A percentile compares a stretch with the other conserved stretches of the same genome.
phyloP scores from a whole-genome alignment of 2,888 invertebrate genomes.

The Ctena decussata region DNA sequence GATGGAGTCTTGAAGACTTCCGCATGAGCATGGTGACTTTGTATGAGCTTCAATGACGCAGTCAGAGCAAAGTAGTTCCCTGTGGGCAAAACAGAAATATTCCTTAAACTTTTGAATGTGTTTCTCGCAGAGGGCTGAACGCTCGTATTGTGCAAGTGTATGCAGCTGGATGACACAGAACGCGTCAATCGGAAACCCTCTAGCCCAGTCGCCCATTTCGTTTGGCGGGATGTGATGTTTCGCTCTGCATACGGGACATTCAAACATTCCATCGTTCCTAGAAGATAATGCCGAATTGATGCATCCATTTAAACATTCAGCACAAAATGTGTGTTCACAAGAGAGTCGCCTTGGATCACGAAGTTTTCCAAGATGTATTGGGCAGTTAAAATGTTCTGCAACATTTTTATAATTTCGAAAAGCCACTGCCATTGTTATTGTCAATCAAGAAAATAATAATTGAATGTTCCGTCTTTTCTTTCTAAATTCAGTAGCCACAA shows the following conservation, averaged over 20 bases:
- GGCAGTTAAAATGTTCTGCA: conserved; percentile 64
- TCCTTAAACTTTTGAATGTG: conserved; percentile 65
- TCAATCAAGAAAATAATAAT: no score
- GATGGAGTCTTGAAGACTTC: conserved; percentile 64
- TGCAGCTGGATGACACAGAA: conserved; percentile 67
- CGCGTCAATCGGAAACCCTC: conserved; percentile 62
- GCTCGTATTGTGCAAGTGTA: conserved; percentile 58
- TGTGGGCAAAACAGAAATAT: conserved; percentile 65
- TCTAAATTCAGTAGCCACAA: no score
- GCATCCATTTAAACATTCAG: conserved; percentile 63
- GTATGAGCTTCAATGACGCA: conserved; percentile 63
- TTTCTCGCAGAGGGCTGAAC: conserved; percentile 53
- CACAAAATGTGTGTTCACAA: conserved; percentile 66
- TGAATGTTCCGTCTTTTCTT: no score
- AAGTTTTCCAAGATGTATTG: conserved; percentile 64
- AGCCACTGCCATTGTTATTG: conserved; percentile 47
- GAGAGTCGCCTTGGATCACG: conserved; percentile 55
- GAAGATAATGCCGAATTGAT: conserved; percentile 50
- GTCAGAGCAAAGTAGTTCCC: conserved; percentile 61
- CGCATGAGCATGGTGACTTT: conserved; percentile 60
- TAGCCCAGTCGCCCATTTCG: conserved; percentile 55
- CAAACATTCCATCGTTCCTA: conserved; percentile 61
- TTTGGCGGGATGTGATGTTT: conserved; percentile 59
- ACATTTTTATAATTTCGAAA: conserved; percentile 64
- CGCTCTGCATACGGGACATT: conserved; percentile 62